These are phyloP conservation scores for Meles meles DNA, from an alignment of 2,113 vertebrate species.

Conservation along the genomic window DNA sequence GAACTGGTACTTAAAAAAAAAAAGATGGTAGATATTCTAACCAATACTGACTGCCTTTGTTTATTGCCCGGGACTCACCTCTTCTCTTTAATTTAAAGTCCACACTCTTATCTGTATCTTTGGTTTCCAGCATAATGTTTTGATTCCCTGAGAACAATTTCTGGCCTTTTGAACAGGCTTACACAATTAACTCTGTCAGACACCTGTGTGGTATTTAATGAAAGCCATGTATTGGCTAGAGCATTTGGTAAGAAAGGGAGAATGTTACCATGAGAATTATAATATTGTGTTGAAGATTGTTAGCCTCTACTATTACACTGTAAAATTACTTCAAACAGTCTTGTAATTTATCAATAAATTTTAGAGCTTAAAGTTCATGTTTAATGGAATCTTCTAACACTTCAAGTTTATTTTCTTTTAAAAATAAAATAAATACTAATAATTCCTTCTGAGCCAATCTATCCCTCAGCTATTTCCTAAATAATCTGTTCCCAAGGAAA, in stretches of 20 bases:
- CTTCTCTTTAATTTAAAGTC: conserved; percentile 54
- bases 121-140: conserved; percentile 44
- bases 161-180: conserved; percentile 45
- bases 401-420: neutral
- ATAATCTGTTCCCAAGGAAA: neutral
- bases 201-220: conserved; percentile 43
- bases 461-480: neutral
- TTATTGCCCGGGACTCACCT: neutral
- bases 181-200: conserved; percentile 59
- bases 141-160: conserved; percentile 61
- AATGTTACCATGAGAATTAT: conserved; percentile 15
- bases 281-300: neutral
- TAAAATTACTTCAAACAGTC: conserved; percentile 31
- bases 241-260: neutral
- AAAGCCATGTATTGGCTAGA: conserved; percentile 2
- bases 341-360: conserved; percentile 38
- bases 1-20: neutral
- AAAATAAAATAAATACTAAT: conserved; percentile 39
- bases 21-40: neutral
- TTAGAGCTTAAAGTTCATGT: conserved; percentile 18
- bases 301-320: neutral
- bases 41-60: neutral
- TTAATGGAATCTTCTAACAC: conserved; percentile 30
- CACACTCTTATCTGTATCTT: conserved; percentile 50
- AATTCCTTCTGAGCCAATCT: neutral